Percentiles rank a stretch among this genome's conserved stretches.
Conservation (phyloP, 2,797 vertebrate species). For the Chelmon rostratus region DNA sequence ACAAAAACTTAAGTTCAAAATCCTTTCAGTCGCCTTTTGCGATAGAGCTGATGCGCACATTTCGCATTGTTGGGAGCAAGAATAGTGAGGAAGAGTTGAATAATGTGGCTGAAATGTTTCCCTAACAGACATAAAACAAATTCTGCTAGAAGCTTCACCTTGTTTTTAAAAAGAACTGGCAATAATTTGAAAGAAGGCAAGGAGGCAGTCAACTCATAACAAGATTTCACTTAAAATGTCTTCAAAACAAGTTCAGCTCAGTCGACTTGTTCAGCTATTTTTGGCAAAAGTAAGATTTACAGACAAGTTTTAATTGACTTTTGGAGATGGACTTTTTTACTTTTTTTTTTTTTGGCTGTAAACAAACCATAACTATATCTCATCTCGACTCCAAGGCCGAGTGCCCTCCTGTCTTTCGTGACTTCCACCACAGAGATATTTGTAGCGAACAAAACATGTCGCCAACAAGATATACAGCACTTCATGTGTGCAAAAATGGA, state of each 20-base stretch:
- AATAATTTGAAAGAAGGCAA: conserved; percentile 13
- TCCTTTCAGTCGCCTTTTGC: too few species aligned
- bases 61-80: neutral
- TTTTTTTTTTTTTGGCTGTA: neutral
- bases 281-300: neutral
- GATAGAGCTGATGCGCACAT: neutral
- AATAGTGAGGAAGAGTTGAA: neutral
- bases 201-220: neutral
- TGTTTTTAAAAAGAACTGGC: conserved; percentile 7
- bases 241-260: conserved; percentile 3
- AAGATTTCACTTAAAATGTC: neutral
- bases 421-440: conserved; percentile 6
- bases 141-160: neutral
- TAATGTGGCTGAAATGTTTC: neutral
- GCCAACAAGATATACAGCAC: neutral
- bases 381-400: conserved; percentile 3
- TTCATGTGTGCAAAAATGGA: neutral
- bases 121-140: conserved; percentile 2
- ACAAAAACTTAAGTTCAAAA: too few species aligned
- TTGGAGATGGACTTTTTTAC: neutral
- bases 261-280: neutral
- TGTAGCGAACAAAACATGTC: conserved; percentile 4
- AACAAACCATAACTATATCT: neutral
- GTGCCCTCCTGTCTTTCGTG: conserved; percentile 5
- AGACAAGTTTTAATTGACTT: neutral